Base-by-base conservation (phyloP, 1,140 invertebrate species). In the Drepana arcuata region DNA sequence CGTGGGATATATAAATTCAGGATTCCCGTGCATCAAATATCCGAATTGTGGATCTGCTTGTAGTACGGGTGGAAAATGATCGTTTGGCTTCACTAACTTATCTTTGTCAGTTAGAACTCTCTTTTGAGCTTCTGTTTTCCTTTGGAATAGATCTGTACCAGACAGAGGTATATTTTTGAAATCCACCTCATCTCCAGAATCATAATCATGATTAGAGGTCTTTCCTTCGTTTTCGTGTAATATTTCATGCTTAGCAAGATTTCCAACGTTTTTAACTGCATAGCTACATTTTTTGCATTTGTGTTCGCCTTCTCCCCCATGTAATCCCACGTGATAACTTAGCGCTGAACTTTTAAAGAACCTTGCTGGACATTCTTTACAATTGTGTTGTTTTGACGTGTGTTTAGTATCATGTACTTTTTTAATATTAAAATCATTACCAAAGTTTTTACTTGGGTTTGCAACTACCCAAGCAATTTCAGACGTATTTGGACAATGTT, bases 241-340 rank as follows among this genome's bases (percentile, higher is more conserved):
- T 26, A 68, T 37, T 55, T 91, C 86, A 60, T 95, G 93, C 56
- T 91, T 90, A 0, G 89, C 86, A n/a, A 94, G 68, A 58, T 93
- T 91, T 11, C 91, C 91, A 10, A 88, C 86, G 5, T 92, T 92
- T 56, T 91, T 92, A 0, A 92, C 92, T 15, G 89, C 88, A 70
- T 95, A 96, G 61, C 92, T 91, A 74, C 95, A 96, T 44, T 91
- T 88, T n/a, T 88, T 87, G 61, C 94, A 96, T 43, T 90, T 91
- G 58, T 89, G 88, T 11, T 88, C 84, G 13, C 88, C 89, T 11
- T 88, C 85, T 1, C 89, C 87, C 0, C 90, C 89, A 40, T 92
- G 91, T 28, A 93, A 68, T 4, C 88, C 88, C 58, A 88, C 83
- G 48, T 95, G 93, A 58, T 92, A 92, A 34, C 88, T 87, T 31